phyloP scores from a whole-genome alignment of 1,140 invertebrate species.

The Cotesia chilonis region DNA sequence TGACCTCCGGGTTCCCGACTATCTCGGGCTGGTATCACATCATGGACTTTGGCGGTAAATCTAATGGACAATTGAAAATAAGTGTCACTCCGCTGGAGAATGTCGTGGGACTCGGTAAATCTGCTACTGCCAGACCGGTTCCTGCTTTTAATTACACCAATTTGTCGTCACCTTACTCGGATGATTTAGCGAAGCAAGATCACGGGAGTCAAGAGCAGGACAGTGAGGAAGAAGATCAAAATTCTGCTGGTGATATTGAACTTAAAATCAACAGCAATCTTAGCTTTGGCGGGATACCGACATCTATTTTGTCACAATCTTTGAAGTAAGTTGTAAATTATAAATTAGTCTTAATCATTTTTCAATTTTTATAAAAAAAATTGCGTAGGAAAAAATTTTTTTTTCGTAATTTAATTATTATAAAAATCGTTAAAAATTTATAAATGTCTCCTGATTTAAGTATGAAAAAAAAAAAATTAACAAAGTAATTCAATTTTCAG shows the following conservation, averaged over 20 bases:
- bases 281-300: conserved; percentile 53
- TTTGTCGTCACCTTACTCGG: conserved; percentile 32
- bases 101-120: conserved; percentile 48
- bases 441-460: too few relatives aligned
- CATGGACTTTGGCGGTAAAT: conserved; percentile 70
- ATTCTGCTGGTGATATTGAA: conserved; percentile 38
- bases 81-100: conserved; percentile 66
- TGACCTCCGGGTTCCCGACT: conserved; percentile 64
- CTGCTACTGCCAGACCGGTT: conserved; percentile 24
- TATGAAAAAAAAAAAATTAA: too few relatives aligned
- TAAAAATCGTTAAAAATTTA: too few relatives aligned
- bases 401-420: background rate
- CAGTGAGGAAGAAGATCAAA: conserved; percentile 21
- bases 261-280: conserved; percentile 42
- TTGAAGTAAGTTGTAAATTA: conserved; percentile 49
- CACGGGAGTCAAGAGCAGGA: background rate
- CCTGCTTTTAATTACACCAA: conserved; percentile 37
- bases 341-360: background rate
- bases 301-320: conserved; percentile 58
- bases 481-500: conserved; percentile 54
- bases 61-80: conserved; percentile 70
- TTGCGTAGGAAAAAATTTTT: background rate
- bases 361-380: too few relatives aligned
- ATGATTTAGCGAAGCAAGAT: conserved; percentile 14
- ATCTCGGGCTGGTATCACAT: conserved; percentile 73